Evolutionary conservation across 2,888 invertebrate genomes (phyloP), one percentile per base, ranked within the genome.

Genomic region (Dynastes grantii): DNA sequence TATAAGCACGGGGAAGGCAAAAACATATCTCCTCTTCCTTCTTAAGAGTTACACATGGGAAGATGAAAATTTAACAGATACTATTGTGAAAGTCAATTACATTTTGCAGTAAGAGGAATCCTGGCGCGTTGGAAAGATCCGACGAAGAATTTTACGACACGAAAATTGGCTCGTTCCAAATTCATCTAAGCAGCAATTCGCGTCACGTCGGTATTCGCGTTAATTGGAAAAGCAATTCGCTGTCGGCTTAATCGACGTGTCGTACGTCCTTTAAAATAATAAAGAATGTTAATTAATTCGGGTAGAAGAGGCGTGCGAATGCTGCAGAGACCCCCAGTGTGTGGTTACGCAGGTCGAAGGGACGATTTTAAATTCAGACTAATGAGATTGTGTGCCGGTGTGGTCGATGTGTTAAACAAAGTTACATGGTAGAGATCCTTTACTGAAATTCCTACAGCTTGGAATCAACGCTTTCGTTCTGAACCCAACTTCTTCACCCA

Each of bases 231-330:
- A 67, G 67, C 49, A 67, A 67, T 67, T 67, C 67, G 45, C 67
- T 49, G 49, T 67, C 40, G 67, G 67, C 67, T 67, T 67, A 67
- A 67, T 67, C 67, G 67, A 49, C 67, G 67, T 49, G 49, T 45
- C 67, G 45, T 45, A 27, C 67, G 67, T 49, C 67, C 67, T 32
- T 49, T 67, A 67, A 67, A 67, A 67, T 67, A 67, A 67, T 67
- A 67, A 67, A 67, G 67, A 67, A 67, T 67, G 67, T 67, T 67
- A 67, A 67, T 67, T 67, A 67, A 67, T 67, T 67, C 67, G 22
- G 27, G 49, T 32, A 32, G 45, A 22, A 22, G 11, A 40, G 49
- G 67, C 22, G 45, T 16, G 40, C 40, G 22, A 45, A 67, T 40
- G 40, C n/a, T 22, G 16, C n/a, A 40, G 11, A 11, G 22, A 61